phyloP scores from a whole-genome alignment of 1,140 invertebrate genomes.

The Cydia strobilella region DNA sequence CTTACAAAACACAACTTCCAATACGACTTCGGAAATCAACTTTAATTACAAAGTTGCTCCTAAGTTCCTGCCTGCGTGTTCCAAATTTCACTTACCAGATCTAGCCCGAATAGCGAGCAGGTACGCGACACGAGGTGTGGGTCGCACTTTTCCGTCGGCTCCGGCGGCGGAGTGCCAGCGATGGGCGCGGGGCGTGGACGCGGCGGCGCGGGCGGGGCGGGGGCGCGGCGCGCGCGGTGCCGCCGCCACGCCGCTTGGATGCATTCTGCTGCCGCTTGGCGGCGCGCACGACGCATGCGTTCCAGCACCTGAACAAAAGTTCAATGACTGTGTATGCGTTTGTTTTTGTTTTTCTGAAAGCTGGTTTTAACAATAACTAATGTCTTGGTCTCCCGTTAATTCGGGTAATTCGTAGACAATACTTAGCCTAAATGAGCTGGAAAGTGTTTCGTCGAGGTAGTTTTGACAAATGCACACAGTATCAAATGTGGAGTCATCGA shows the following conservation, averaged over 20 bases:
- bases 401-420: too few relatives aligned
- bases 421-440: too few relatives aligned
- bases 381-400: too few relatives aligned
- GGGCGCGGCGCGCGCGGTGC: constrained; percentile 70
- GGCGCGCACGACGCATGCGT: constrained; percentile 87
- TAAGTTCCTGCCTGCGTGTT: too few relatives aligned
- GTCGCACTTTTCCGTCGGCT: constrained; percentile 64
- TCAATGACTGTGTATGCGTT: too few relatives aligned
- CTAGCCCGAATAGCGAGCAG: constrained; percentile 93
- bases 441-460: too few relatives aligned
- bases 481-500: too few relatives aligned
- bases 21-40: too few relatives aligned
- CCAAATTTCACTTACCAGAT: constrained; percentile 84
- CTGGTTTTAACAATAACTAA: not conserved
- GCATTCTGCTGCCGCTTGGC: constrained; percentile 87
- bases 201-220: constrained; percentile 39
- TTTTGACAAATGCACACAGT: too few relatives aligned
- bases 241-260: constrained; percentile 92
- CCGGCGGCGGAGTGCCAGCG: constrained; percentile 84
- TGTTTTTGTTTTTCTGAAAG: not conserved
- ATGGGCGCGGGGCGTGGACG: constrained; percentile 92
- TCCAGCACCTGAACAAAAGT: constrained; percentile 80
- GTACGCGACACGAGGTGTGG: constrained; percentile 89
- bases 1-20: too few relatives aligned
- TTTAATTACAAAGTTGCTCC: too few relatives aligned